Percentiles rank a stretch among this genome's conserved stretches.
phyloP scores from a whole-genome alignment of 2,888 invertebrate genomes.

The Ctenicera cuprea region DNA sequence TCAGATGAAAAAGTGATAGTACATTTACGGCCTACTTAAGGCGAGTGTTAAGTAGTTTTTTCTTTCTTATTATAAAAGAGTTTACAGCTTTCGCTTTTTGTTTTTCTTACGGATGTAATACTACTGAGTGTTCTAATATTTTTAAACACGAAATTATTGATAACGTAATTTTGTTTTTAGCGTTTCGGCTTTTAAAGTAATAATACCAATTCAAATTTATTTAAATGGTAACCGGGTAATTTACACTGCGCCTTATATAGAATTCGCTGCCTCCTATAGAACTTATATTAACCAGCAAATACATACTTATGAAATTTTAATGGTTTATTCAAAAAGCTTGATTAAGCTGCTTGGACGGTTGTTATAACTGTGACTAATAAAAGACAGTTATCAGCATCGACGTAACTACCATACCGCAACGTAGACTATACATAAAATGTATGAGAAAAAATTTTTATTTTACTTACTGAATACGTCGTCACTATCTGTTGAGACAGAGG shows the following conservation, averaged over 20 bases:
- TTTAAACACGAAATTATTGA: not conserved
- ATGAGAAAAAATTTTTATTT: no score
- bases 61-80: not conserved
- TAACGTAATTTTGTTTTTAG: not conserved
- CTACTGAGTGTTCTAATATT: slow-evolving; percentile 3
- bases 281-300: not conserved
- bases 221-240: not conserved
- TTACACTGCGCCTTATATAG: not conserved
- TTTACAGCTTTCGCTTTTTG: slow-evolving; percentile 9
- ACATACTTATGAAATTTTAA: slow-evolving; percentile 4
- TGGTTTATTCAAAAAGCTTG: not conserved
- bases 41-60: not conserved
- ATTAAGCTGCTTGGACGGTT: not conserved
- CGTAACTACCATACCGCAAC: no score
- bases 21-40: slow-evolving; percentile 23
- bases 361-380: slow-evolving; percentile 8
- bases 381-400: slow-evolving; percentile 2
- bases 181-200: not conserved
- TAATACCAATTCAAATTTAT: not conserved
- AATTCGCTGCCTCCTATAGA: not conserved
- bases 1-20: slow-evolving; percentile 17
- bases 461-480: no score
- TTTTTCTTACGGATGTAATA: not conserved
- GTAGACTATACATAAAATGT: no score
- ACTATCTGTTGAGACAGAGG: no score